Evolutionary conservation across 2,113 vertebrate genomes (phyloP).

Genomic region (rabbit (Oryctolagus cuniculus)): DNA sequence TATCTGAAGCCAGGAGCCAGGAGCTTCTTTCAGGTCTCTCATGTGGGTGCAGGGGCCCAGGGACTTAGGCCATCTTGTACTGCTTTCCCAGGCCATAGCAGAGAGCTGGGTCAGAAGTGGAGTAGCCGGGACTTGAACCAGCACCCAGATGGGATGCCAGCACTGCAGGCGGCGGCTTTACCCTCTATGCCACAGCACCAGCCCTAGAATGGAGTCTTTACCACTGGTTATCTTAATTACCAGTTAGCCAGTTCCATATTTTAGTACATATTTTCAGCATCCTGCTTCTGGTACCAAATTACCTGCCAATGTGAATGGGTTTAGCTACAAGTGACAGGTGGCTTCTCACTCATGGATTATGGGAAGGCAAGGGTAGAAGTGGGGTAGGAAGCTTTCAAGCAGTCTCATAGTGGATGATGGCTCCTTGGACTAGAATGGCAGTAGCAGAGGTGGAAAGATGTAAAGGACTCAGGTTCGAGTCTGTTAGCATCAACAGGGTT

Average conservation of each 20-base stretch:
- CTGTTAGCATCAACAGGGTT: background rate
- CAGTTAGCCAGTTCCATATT: background rate
- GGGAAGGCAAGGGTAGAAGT: background rate
- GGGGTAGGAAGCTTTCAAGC: background rate
- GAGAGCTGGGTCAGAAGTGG: no score
- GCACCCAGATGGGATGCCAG: no score
- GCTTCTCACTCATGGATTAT: background rate
- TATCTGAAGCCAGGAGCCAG: no score
- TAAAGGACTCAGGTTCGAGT: background rate
- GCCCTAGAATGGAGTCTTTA: background rate
- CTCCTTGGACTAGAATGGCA: background rate
- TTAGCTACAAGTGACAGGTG: background rate
- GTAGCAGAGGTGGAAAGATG: background rate
- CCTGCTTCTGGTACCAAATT: constrained; percentile 22
- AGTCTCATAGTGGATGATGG: background rate
- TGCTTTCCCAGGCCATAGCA: no score
- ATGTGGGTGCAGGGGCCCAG: no score
- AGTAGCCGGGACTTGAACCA: no score
- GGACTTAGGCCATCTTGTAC: no score
- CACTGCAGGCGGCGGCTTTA: no score
- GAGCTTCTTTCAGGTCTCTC: no score
- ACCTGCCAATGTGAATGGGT: background rate
- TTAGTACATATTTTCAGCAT: background rate
- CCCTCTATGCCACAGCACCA: no score
- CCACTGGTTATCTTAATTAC: background rate